These are phyloP conservation scores for Oreochromis niloticus DNA, from an alignment of 2,113 vertebrate species.

Conservation along the genomic window DNA sequence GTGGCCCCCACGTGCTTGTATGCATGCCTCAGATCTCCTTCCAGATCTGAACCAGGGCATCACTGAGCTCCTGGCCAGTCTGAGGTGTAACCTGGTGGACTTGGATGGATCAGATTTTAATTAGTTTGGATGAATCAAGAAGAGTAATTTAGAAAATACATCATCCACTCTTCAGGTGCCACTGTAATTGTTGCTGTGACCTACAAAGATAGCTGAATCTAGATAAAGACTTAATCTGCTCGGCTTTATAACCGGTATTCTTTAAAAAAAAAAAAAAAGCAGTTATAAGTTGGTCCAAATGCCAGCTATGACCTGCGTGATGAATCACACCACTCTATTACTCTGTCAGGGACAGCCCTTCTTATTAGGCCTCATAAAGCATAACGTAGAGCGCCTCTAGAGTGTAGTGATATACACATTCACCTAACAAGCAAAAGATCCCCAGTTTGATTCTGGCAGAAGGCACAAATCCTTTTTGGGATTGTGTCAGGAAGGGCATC, in stretches of 20 bases:
- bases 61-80: background rate
- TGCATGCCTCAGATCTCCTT: background rate
- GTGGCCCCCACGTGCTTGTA: background rate
- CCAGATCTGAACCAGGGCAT: background rate
- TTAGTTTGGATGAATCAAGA: background rate
- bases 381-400: background rate
- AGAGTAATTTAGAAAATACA: background rate
- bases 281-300: background rate
- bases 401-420: fast-evolving
- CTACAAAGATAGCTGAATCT: background rate
- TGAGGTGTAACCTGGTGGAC: background rate
- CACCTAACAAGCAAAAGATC: background rate
- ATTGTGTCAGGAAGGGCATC: background rate
- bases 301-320: background rate
- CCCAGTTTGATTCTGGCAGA: background rate
- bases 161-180: fast-evolving
- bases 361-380: background rate
- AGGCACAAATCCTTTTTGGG: background rate
- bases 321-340: background rate
- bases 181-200: background rate
- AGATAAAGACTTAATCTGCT: background rate
- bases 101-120: background rate
- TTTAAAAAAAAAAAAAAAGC: fast-evolving
- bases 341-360: background rate
- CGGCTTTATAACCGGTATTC: background rate